phyloP scores from a whole-genome alignment of 1,140 invertebrate species.

The Melitaea cinxia region DNA sequence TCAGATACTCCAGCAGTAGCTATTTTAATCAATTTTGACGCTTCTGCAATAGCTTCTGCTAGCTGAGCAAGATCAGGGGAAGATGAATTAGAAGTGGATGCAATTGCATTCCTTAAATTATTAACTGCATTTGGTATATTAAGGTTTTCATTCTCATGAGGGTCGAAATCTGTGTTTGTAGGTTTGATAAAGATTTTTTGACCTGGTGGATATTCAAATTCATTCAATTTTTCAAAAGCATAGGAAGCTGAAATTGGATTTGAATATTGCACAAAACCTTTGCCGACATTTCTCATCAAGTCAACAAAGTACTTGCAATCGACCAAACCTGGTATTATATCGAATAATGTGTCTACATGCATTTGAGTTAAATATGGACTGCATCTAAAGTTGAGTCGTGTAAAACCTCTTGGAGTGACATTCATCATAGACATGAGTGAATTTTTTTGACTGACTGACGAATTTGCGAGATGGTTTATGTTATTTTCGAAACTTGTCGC shows the following conservation, averaged over 20 bases:
- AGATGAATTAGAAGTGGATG: constrained; percentile 39
- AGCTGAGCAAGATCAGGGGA: constrained; percentile 62
- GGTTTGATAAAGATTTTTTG: constrained; percentile 58
- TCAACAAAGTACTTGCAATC: constrained; percentile 54
- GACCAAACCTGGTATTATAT: constrained; percentile 60
- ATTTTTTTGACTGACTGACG: constrained; percentile 37
- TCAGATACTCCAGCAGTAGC: constrained; percentile 52
- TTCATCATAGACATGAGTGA: constrained; percentile 57
- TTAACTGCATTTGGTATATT: constrained; percentile 49
- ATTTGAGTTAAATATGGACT: constrained; percentile 52
- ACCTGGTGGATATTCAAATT: constrained; percentile 68
- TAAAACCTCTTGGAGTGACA: constrained; percentile 49
- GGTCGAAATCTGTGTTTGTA: constrained; percentile 43
- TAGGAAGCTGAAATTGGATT: constrained; percentile 64
- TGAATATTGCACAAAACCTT: constrained; percentile 57
- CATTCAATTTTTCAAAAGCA: constrained; percentile 62
- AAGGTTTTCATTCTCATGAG: constrained; percentile 45
- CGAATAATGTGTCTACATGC: constrained; percentile 57
- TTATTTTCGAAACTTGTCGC: constrained; percentile 59
- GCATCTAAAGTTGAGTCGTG: constrained; percentile 55
- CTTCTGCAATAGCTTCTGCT: constrained; percentile 63
- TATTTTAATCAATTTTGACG: constrained; percentile 66
- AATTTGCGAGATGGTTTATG: constrained; percentile 47
- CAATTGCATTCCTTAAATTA: constrained; percentile 57
- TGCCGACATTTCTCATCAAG: constrained; percentile 49